Base-by-base conservation (phyloP, 2,797 vertebrate species). In the Acomys russatus region DNA sequence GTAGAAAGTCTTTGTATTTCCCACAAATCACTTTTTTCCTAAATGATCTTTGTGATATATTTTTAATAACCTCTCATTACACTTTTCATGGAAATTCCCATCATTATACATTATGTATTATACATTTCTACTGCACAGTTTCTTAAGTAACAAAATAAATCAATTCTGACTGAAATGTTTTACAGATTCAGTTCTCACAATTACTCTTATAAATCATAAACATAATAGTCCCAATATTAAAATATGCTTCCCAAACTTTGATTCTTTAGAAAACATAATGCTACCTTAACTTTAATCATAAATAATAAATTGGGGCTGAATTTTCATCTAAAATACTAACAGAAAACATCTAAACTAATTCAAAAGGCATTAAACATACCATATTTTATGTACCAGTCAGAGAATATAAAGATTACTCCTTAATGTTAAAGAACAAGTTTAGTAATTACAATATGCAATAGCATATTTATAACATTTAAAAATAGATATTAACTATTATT, bases 71-170 rank as follows among this genome's bases (percentile, higher is more conserved):
- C 7, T 79, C 88, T 96, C 56, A 15, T 63, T 91, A 44, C 22
- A 88, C 63, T 83, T 28, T 83, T 70, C 1, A 91, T 17, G 49
- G 2, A 2, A 64, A 94, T 86, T 93, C 1, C 33, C 35, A 2
- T 79, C 38, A 44, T 14, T 74, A 74, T 44, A 44, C 11, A 74
- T 56, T 15, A 56, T 56, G 17, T 56, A 56, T 22, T 44, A 11
- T 44, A 0, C 25, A 71, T 92, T 94, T 8, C 30, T 80, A 33
- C 54, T 70, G 76, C 84, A 71, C 30, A 93, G 68, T 84, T 7
- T 66, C 28, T n/a, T 89, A 95, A 90, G 2, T 87, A 2, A 74
- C 38, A 92, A 92, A 91, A 71, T 73, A 90, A 96, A 51, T 88
- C 17, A 74, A 73, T 10, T 30, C 3, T 95, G 12, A 76, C 73